phyloP scores from a whole-genome alignment of 2,797 vertebrate species.

The Platyrinchus mystaceus region DNA sequence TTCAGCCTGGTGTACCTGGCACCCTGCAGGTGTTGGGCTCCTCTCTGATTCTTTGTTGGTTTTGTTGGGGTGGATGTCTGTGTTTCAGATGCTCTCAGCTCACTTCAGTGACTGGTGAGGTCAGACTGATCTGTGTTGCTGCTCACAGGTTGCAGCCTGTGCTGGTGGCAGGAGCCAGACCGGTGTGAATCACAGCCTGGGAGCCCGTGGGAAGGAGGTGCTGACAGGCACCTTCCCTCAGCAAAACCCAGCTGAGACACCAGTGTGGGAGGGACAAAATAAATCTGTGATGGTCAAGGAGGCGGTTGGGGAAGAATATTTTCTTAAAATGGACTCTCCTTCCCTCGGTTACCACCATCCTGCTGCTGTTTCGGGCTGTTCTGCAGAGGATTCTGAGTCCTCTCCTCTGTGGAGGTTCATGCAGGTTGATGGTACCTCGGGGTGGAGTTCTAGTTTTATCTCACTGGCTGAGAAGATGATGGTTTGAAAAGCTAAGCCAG shows the following conservation, averaged over 20 bases:
- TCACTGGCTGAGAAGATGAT: not conserved
- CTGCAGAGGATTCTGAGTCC: not conserved
- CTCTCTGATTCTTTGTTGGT: not conserved
- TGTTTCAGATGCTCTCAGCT: not conserved
- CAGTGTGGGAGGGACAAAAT: not conserved
- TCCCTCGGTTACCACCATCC: not conserved
- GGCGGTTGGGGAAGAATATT: not conserved
- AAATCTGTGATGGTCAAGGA: not conserved
- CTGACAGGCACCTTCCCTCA: not conserved
- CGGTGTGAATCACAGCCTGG: not conserved
- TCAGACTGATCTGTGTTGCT: accelerated
- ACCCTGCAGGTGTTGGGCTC: not conserved
- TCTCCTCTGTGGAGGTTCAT: not conserved
- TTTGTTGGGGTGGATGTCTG: not conserved
- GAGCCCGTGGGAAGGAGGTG: not conserved
- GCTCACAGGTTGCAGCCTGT: not conserved
- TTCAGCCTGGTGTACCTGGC: not conserved
- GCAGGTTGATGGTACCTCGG: not conserved
- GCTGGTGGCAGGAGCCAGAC: not conserved
- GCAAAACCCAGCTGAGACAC: accelerated
- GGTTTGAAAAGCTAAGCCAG: not conserved
- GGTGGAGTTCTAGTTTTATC: not conserved
- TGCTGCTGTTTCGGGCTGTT: not conserved
- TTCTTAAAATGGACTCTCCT: not conserved
- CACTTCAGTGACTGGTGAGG: not conserved